Evolutionary conservation across 2,888 invertebrate species (phyloP).

Genomic region (Ornithoptera alexandrae): DNA sequence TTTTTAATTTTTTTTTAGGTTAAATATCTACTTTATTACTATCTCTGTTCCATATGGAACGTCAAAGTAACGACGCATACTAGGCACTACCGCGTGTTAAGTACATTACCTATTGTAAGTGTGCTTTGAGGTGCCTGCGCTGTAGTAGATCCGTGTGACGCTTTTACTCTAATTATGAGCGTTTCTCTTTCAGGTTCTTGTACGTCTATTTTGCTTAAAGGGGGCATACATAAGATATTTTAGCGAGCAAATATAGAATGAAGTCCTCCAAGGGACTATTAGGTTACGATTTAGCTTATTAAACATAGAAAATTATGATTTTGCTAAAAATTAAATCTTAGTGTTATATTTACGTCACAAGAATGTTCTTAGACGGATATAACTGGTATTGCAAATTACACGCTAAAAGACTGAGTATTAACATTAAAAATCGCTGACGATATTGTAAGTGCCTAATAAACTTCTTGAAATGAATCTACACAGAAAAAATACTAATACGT

Average conservation of each 20-base stretch:
- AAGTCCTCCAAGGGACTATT: background rate
- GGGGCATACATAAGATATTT: conserved; percentile 5
- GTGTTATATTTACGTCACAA: background rate
- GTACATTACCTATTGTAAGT: conserved; percentile 79
- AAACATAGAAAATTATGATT: background rate
- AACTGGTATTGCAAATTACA: background rate
- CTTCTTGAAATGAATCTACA: too few relatives aligned
- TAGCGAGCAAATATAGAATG: background rate
- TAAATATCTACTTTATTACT: conserved; percentile 44
- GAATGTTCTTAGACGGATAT: background rate
- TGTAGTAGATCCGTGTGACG: conserved; percentile 55
- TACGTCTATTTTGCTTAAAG: conserved; percentile 22
- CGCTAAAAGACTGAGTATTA: too few relatives aligned
- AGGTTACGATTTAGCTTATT: background rate
- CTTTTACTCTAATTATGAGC: conserved; percentile 75
- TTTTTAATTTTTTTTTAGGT: background rate
- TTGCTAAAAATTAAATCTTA: background rate
- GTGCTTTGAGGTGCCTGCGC: conserved; percentile 68
- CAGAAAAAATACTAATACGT: too few relatives aligned
- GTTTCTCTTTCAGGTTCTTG: conserved; percentile 36
- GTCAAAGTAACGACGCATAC: conserved; percentile 72
- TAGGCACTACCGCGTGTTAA: conserved; percentile 61
- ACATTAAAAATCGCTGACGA: too few relatives aligned
- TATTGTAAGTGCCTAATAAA: too few relatives aligned
- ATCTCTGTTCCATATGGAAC: conserved; percentile 48